Base-by-base conservation (phyloP, 2,888 invertebrate genomes). In the Raillietiella orientalis region DNA sequence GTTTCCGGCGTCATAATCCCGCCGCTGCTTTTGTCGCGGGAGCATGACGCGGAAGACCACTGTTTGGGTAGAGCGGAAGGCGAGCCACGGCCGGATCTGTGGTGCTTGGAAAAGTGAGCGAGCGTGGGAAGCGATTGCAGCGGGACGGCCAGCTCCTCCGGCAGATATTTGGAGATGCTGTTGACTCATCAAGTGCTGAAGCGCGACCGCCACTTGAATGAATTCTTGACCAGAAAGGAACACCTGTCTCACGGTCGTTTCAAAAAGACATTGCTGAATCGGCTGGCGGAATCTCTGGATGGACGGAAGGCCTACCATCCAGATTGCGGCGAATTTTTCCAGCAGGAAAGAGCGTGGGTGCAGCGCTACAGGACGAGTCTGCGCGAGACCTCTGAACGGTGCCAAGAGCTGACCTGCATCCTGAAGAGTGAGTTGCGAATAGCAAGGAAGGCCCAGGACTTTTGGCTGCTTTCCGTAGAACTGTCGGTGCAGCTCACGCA, bases 311-410 rank as follows among this genome's bases (percentile, higher is more conserved):
- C 30, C 6, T 21, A 30, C 2, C 30, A 31, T 25, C 33, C 35
- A 21, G 37, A 37, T 29, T 34, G 35, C 26, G 37, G 36, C 20
- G 37, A 37, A 24, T 37, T 36, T 29, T 50, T 49, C 35, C 42
- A 45, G 27, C 42, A 40, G 24, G 45, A 46, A 35, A 34, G 48
- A 26, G 45, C 45, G 26, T 44, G 43, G 41, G 36, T 40, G 12
- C 36, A 31, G 15, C 36, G 40, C 14, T 46, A 43, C 34, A 34
- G 38, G n/a, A 34, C 37, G 24, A 33, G 34, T 19, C 37, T 45
- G 16, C 43, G 41, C 33, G 42, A 43, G 31, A 33, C 38, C 14
- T 40, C 41, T 24, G 33, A n/a, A n/a, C n/a, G n/a, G n/a, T n/a
- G n/a, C n/a, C n/a, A n/a, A n/a, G n/a, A n/a, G n/a, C n/a, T n/a